Base-by-base conservation (phyloP, 2,888 invertebrate species). In the Drosophila fungiperda region DNA sequence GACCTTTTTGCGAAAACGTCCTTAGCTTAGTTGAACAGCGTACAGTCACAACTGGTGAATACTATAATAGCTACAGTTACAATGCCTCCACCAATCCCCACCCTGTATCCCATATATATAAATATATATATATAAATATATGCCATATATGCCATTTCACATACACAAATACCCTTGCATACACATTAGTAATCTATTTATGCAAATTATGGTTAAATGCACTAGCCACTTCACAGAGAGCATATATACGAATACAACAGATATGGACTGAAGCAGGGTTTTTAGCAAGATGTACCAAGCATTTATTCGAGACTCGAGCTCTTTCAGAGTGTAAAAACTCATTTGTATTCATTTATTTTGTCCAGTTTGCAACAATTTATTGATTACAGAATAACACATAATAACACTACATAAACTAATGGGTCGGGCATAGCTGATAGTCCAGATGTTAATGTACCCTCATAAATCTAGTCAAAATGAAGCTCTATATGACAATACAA, bases 1-100 rank as follows among this genome's bases (percentile, higher is more conserved):
- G 84, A 90, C 90, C 89, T 89, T 87, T 82, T 90, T 89, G 81
- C 80, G 76, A 89, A 87, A 87, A 89, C 90, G 89, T 89, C 89
- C 89, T 89, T 87, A 89, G 89, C 90, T 89, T 90, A 90, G 83
- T 80, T 78, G 73, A 78, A 73, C 59, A 55, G 57, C 50, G 45
- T 66, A 73, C 20, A 63, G 29, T 65, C 6, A 63, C 49, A 64
- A 55, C n/a, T 58, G 76, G 67, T 58, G 42, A 70, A 80, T 60
- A 58, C 40, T 61, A 65, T 48, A 20, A 68, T 50, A 67, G 59
- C 62, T 76, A 73, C 62, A 65, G 48, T 68, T 75, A 42, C 52
- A 59, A 68, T 71, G 75, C 75, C 75, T 74, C 38, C 60, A 48
- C 38, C 54, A 68, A 42, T 53, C 40, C 54, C 48, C 38, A 33